These are phyloP conservation scores for Lapara coniferarum DNA, from an alignment of 2,888 invertebrate species.

Conservation along the genomic window DNA sequence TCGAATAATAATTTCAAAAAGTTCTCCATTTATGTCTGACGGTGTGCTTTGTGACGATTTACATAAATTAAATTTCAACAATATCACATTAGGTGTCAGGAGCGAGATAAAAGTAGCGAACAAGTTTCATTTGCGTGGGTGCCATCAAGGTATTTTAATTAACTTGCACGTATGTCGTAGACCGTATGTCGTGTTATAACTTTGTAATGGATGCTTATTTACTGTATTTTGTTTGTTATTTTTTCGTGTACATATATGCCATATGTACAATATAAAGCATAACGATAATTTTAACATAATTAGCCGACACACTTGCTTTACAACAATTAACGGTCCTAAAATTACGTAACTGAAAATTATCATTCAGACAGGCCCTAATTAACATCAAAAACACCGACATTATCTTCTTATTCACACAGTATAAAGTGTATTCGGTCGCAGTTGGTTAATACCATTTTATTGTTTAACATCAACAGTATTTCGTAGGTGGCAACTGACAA, in stretches of 20 bases:
- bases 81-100: conserved; percentile 39
- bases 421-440: background rate
- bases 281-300: too few species aligned
- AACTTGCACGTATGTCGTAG: conserved; percentile 1
- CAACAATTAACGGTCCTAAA: background rate
- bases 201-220: background rate
- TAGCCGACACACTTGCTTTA: too few species aligned
- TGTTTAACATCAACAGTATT: background rate
- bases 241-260: too few species aligned
- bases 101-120: conserved; percentile 5
- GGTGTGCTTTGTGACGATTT: conserved; percentile 49
- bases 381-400: background rate
- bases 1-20: conserved; percentile 56
- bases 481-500: conserved; percentile 28
- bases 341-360: background rate
- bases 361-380: background rate
- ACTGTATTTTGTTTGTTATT: background rate
- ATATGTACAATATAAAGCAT: too few species aligned
- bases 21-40: conserved; percentile 46
- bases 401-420: background rate
- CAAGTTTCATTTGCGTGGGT: conserved; percentile 16
- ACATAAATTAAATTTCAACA: conserved; percentile 52
- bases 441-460: conserved; percentile 2
- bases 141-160: conserved; percentile 13
- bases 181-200: background rate